Percentiles rank a stretch among this genome's conserved stretches.
phyloP scores from a whole-genome alignment of 2,797 vertebrate species.

The Gymnoscopelus braueri region DNA sequence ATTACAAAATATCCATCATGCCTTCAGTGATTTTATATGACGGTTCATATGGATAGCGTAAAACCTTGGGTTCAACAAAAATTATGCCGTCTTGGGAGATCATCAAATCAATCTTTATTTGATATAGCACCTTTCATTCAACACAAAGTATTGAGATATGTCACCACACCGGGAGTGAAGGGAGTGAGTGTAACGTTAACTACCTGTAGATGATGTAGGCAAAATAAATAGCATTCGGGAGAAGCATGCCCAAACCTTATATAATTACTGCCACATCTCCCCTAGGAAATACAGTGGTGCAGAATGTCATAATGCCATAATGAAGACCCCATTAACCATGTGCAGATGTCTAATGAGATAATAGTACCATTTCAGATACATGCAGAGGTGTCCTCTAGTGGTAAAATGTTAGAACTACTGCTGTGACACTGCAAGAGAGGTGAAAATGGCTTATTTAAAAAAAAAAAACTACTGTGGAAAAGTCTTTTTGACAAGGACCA shows the following conservation, averaged over 20 bases:
- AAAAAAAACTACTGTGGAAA: constrained; percentile 16
- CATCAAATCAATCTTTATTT: no score
- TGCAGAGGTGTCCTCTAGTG: constrained; percentile 36
- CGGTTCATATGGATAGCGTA: neutral
- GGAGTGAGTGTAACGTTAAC: no score
- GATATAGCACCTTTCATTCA: no score
- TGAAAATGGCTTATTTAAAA: constrained; percentile 5
- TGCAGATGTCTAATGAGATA: no score
- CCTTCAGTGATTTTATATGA: neutral
- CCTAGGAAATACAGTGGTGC: no score
- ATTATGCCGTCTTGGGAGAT: no score
- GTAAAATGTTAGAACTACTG: constrained; percentile 36
- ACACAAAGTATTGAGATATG: no score
- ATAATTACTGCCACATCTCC: neutral
- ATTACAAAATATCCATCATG: constrained; percentile 4
- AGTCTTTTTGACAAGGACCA: constrained; percentile 50
- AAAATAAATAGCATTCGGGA: neutral
- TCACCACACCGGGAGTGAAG: no score
- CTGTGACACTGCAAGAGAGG: neutral
- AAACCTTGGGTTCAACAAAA: neutral
- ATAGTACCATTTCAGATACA: neutral
- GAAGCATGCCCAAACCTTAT: neutral
- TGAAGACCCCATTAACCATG: no score
- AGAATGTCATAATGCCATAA: no score
- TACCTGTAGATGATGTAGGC: no score